A percentile compares a stretch with the other conserved stretches of the same genome.
Conservation (phyloP, 92 coral and sea anemone species). For the Blastomussa wellsi region DNA sequence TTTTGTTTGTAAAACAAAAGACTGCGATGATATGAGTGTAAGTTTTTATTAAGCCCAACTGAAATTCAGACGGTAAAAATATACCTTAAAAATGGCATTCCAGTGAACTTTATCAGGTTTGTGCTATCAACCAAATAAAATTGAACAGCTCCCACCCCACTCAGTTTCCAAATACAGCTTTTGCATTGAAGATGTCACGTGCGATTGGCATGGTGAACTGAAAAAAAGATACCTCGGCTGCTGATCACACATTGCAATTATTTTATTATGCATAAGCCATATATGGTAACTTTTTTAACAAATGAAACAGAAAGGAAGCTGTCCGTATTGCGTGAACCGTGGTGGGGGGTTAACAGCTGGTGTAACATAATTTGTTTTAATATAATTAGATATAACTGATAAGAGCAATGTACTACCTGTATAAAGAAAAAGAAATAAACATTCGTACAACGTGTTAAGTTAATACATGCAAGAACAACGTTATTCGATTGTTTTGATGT, state of each 20-base stretch:
- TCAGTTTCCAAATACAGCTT: not conserved
- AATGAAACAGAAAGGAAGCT: not conserved
- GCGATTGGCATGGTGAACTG: not conserved
- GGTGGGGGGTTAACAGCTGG: too few relatives aligned
- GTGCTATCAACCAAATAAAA: not conserved
- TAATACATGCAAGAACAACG: too few relatives aligned
- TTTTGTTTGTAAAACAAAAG: not conserved
- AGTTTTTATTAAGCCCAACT: not conserved
- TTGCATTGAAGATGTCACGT: not conserved
- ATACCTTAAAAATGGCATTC: not conserved
- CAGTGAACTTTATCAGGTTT: not conserved
- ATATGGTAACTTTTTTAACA: not conserved
- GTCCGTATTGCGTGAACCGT: not conserved
- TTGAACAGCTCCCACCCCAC: not conserved
- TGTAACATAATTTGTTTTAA: too few relatives aligned
- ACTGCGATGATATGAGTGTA: not conserved
- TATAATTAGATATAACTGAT: too few relatives aligned
- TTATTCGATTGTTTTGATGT: too few relatives aligned
- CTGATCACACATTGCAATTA: not conserved
- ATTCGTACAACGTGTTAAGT: too few relatives aligned
- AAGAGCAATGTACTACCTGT: too few relatives aligned
- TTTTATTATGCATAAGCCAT: not conserved
- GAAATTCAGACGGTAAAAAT: not conserved
- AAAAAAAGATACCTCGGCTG: not conserved
- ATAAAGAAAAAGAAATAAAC: too few relatives aligned